Conservation (phyloP, 2,113 vertebrate genomes). For the Tinamus guttatus region DNA sequence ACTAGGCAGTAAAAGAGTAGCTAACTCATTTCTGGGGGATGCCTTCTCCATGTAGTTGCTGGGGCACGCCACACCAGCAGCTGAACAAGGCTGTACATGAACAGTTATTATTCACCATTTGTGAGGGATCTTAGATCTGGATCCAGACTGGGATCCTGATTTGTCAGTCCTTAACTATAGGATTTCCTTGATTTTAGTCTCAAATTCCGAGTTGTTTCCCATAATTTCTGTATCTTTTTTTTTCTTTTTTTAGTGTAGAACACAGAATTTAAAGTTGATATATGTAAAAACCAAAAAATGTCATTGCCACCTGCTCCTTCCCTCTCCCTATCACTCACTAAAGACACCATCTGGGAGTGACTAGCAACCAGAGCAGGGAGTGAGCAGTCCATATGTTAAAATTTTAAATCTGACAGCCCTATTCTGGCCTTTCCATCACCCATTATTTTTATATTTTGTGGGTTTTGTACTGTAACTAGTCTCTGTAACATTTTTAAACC, state of each 20-base stretch:
- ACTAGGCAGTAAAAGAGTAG: background rate
- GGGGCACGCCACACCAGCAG: background rate
- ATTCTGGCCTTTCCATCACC: slow-evolving; percentile 53
- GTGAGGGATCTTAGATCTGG: background rate
- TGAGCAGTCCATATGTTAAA: slow-evolving; percentile 74
- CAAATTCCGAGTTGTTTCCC: background rate
- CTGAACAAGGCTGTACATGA: background rate
- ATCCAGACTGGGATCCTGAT: background rate
- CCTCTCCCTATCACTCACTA: slow-evolving; percentile 62
- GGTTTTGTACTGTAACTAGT: background rate
- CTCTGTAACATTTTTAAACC: background rate
- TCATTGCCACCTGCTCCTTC: slow-evolving; percentile 65
- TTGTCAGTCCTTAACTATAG: background rate
- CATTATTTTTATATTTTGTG: slow-evolving; percentile 24
- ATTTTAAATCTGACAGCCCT: slow-evolving; percentile 64
- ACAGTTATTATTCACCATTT: background rate
- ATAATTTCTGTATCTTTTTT: background rate
- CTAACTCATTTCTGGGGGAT: background rate
- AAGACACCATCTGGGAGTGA: slow-evolving; percentile 70
- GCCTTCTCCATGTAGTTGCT: background rate
- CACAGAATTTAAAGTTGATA: slow-evolving; percentile 14
- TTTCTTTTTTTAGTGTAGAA: background rate
- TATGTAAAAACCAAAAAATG: background rate
- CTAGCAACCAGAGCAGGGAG: slow-evolving; percentile 69
- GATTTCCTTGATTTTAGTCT: slow-evolving; percentile 4